Evolutionary conservation across 2,797 vertebrate species (phyloP), one percentile per base, ranked within the genome.

Genomic region (Diceros bicornis): DNA sequence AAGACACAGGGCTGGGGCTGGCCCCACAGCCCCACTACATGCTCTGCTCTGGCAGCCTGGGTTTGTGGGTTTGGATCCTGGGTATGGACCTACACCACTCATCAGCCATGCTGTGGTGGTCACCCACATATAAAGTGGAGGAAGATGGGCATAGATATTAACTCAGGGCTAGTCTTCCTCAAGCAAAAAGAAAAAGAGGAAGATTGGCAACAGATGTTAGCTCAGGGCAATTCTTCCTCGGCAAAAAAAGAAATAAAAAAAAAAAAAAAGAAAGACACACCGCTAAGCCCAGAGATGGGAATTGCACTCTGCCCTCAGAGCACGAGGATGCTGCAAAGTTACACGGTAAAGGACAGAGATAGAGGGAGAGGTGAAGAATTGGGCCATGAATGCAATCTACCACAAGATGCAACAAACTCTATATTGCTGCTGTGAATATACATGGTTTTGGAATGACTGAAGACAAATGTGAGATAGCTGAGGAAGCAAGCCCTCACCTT

Each of bases 11-110:
- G 41, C 41, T 41, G 41, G 41, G 41, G 41, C 41, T 41, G 41
- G 41, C 41, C 4, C 41, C 41, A 41, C 4, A 4, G 41, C 41
- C 41, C 41, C 41, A 41, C 41, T 0, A 0, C 10, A 4, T 17
- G 41, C 41, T 41, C 41, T 41, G 4, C 41, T 41, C 41, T 41
- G 41, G 41, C 41, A 41, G 41, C 41, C 4, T 41, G 41, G 41
- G 41, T 41, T 5, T 41, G 41, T 41, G 41, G 41, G 41, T 41
- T 41, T 41, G 41, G 41, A 41, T 41, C 41, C 41, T 41, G 41
- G 41, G 41, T 41, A 41, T 4, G 41, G 41, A 41, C 41, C 41
- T 41, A 41, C 41, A 41, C 41, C 41, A 41, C 41, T 41, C 41
- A 41, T 41, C 41, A 41, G 41, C 41, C 41, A 41, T 41, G 41